A percentile compares a stretch with the other conserved stretches of the same genome.
These are phyloP conservation scores for Paraescarpia echinospica DNA, from an alignment of 1,140 invertebrate species.

Conservation along the genomic window DNA sequence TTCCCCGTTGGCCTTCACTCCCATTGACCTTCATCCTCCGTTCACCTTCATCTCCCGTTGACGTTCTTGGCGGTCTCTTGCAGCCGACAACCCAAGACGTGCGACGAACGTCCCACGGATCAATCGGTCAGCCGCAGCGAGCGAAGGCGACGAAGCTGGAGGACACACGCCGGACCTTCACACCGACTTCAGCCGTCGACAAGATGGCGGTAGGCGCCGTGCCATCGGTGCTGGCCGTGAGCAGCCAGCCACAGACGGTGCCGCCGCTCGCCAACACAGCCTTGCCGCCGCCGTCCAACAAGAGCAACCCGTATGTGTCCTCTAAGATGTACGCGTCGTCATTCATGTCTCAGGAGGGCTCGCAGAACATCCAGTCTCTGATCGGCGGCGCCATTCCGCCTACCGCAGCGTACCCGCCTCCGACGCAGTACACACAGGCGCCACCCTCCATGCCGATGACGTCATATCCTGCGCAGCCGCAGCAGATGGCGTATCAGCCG, in stretches of 20 bases:
- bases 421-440: not conserved
- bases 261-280: not conserved
- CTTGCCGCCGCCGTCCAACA: not conserved
- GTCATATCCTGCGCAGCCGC: not conserved
- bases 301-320: constrained; percentile 46
- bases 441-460: not conserved
- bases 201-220: not conserved
- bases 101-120: not conserved
- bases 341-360: constrained; percentile 52
- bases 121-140: not conserved
- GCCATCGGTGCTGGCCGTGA: not conserved
- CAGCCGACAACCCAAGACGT: not conserved
- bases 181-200: not conserved
- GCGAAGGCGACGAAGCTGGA: not conserved
- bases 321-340: constrained; percentile 47
- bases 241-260: not conserved
- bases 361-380: constrained; percentile 47
- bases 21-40: too few species aligned
- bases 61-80: not conserved
- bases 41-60: not conserved
- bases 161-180: not conserved
- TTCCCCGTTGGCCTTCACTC: too few species aligned
- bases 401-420: not conserved
- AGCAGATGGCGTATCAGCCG: not conserved
- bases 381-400: constrained; percentile 32